Percentiles rank a stretch among this genome's conserved stretches.
phyloP scores from a whole-genome alignment of 2,113 vertebrate genomes.

The Cervus canadensis region DNA sequence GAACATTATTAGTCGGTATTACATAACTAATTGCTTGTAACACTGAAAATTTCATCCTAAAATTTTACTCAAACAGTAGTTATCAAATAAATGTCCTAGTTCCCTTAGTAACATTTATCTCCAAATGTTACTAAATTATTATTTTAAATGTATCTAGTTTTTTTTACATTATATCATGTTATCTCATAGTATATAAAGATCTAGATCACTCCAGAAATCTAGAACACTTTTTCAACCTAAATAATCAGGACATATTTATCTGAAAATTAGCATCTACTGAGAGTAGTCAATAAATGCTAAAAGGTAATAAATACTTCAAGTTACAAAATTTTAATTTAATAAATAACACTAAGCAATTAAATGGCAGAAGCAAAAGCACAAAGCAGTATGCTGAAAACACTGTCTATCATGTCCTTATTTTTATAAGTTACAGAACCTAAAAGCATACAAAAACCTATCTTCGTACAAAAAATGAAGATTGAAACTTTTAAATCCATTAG shows the following conservation, averaged over 20 bases:
- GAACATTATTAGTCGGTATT: conserved; percentile 29
- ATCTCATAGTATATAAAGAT: background rate
- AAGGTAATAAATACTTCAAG: background rate
- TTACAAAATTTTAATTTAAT: conserved; percentile 33
- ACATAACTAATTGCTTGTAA: conserved; percentile 55
- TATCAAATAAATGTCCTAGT: conserved; percentile 29
- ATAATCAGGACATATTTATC: background rate
- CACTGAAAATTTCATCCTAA: conserved; percentile 47
- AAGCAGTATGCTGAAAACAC: background rate
- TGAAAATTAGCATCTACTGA: background rate
- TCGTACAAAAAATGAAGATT: background rate
- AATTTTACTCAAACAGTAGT: conserved; percentile 64
- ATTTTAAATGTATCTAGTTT: background rate
- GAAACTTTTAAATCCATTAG: background rate
- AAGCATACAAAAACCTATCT: background rate
- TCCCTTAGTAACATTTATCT: conserved; percentile 28
- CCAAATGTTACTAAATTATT: conserved; percentile 36
- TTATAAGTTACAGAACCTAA: background rate
- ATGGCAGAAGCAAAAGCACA: conserved; percentile 13
- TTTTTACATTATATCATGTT: background rate
- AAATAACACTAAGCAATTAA: background rate
- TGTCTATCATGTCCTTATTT: background rate
- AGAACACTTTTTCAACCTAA: conserved; percentile 9
- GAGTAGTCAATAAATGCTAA: conserved; percentile 38
- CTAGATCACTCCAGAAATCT: background rate